Percentiles rank a stretch among this genome's conserved stretches.
Conservation (phyloP, 2,797 vertebrate genomes). For the Masticophis lateralis region DNA sequence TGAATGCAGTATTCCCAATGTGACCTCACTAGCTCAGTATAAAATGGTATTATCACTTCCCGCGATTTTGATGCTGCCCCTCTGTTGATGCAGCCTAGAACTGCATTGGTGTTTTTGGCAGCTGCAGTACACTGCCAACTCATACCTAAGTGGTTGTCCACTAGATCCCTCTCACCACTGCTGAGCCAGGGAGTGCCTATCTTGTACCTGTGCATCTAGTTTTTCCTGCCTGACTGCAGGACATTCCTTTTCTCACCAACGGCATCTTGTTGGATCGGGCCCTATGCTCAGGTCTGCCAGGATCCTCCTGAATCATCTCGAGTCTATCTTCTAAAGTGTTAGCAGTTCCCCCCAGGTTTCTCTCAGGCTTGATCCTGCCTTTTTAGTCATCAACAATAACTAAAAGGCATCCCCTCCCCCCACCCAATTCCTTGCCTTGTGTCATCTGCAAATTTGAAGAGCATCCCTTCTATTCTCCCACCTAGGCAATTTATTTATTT, state of each 20-base stretch:
- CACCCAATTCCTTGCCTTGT: not conserved
- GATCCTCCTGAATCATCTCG: not conserved
- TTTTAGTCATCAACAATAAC: not conserved
- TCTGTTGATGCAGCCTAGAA: not conserved
- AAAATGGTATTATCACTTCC: not conserved
- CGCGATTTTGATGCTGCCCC: not conserved
- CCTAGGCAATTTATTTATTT: not conserved
- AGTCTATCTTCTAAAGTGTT: not conserved
- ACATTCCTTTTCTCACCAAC: not conserved
- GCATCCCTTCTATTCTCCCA: not conserved
- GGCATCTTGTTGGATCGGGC: not conserved
- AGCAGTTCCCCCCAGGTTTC: not conserved
- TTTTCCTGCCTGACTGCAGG: not conserved
- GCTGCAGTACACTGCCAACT: no score
- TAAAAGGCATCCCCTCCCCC: not conserved
- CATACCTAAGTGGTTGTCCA: not conserved
- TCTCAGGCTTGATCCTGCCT: not conserved
- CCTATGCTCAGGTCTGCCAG: not conserved
- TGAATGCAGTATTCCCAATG: not conserved
- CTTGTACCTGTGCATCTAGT: not conserved
- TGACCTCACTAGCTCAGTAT: not conserved
- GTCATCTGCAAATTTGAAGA: not conserved
- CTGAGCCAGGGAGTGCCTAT: not conserved
- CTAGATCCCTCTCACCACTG: not conserved
- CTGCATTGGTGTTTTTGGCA: not conserved